phyloP scores from a whole-genome alignment of 64 coral and sea anemone species.

The Hydrozoanthus tunicans region DNA sequence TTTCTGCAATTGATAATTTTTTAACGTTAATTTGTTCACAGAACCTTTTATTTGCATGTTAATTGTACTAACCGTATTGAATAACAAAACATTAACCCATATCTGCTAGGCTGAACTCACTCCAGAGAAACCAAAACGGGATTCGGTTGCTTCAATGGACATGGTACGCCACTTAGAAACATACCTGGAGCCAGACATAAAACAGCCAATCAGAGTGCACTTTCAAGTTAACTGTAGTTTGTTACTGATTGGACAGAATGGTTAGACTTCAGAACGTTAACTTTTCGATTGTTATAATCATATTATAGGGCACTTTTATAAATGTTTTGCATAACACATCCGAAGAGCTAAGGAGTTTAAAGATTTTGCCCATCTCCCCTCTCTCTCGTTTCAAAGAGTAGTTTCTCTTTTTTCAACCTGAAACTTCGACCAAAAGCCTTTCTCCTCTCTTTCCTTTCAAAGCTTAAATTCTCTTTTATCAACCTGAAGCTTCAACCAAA shows the following conservation, averaged over 20 bases:
- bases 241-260: background rate
- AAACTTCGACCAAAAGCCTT: too few relatives aligned
- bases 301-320: too few relatives aligned
- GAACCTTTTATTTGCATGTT: constrained; percentile 27
- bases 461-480: too few relatives aligned
- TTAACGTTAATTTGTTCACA: background rate
- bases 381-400: too few relatives aligned
- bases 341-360: too few relatives aligned
- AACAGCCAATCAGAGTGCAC: background rate
- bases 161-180: constrained; percentile 29
- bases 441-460: too few relatives aligned
- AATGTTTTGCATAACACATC: too few relatives aligned
- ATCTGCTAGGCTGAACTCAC: constrained; percentile 16
- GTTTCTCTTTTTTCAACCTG: too few relatives aligned
- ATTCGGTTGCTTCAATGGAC: constrained; percentile 51
- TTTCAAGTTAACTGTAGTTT: background rate
- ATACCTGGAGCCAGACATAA: background rate
- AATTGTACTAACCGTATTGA: constrained; percentile 33
- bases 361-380: too few relatives aligned
- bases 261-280: background rate
- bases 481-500: too few relatives aligned
- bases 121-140: constrained; percentile 46
- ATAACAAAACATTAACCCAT: constrained; percentile 33
- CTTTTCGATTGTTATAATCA: too few relatives aligned
- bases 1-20: background rate